phyloP scores from a whole-genome alignment of 1,140 invertebrate genomes.

The Heliconius melpomene region DNA sequence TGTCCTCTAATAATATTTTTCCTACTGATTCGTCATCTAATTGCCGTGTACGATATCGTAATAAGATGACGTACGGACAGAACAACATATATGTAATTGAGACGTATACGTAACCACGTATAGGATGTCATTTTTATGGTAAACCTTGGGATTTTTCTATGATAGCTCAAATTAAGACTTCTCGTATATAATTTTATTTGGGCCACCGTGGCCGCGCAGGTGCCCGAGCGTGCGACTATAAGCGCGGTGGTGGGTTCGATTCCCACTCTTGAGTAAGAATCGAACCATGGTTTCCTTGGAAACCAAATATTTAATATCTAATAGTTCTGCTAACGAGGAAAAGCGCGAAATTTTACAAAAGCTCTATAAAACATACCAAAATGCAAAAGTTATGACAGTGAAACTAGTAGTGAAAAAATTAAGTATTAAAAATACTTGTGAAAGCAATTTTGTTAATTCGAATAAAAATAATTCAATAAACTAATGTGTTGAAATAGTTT shows the following conservation, averaged over 20 bases:
- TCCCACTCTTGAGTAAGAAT: too few species aligned
- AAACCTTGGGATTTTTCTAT: slow-evolving; percentile 6
- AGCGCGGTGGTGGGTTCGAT: too few species aligned
- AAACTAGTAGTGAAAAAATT: not conserved
- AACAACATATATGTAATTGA: not conserved
- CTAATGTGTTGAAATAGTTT: not conserved
- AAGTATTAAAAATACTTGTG: not conserved
- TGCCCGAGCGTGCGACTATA: too few species aligned
- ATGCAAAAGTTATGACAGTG: not conserved
- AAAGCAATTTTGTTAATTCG: not conserved
- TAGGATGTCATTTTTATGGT: not conserved
- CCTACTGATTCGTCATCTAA: slow-evolving; percentile 32
- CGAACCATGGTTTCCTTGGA: too few species aligned
- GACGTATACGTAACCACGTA: not conserved
- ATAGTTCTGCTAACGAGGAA: too few species aligned
- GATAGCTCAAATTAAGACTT: not conserved
- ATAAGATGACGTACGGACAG: slow-evolving; percentile 15
- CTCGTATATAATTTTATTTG: not conserved
- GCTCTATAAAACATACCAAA: not conserved
- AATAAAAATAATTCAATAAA: not conserved
- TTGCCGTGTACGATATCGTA: slow-evolving; percentile 30
- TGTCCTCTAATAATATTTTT: slow-evolving; percentile 29
- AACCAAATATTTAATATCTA: too few species aligned
- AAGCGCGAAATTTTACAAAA: not conserved
- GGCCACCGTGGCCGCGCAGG: too few species aligned